Evolutionary conservation across 2,797 vertebrate genomes (phyloP), one percentile per base, ranked within the genome.

Genomic region (Syndactyla subalaris): DNA sequence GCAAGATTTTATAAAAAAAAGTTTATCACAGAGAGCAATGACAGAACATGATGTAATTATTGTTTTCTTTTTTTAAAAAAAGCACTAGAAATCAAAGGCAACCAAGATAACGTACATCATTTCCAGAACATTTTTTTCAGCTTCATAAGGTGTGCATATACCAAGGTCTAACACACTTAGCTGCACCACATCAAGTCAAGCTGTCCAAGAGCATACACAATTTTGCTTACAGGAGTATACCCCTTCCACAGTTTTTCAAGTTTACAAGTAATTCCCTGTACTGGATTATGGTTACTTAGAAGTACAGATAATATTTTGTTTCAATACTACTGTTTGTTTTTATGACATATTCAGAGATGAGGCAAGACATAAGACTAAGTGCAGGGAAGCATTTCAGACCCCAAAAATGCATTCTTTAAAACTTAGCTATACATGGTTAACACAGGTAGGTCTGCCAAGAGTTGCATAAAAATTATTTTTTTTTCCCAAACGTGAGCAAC

Each of bases 351-450:
- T 86, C 57, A 85, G 92, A 96, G 88, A 91, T 97, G 95, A 97
- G 92, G 92, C 80, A 96, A 97, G 94, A 96, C 43, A 4, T 43
- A 88, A 96, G 87, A 96, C 91, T 94, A 97, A 95, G 83, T 93
- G 87, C 87, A 97, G 85, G 81, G 89, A 97, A 97, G 85, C 80
- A 97, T 91, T 95, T 93, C 91, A 96, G 96, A 96, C 88, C 76
- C 82, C 85, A 48, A 68, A 93, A 95, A 88, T 27, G 30, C 41
- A 43, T 89, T 89, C 87, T 77, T 95, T 70, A 88, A 51, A 92
- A 98, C 76, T 70, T 19, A 72, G 45, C 76, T 96, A 78, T 88
- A 95, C 24, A 55, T 45, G 51, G 73, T 78, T 96, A 78, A 89
- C 88, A 85, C 38, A 93, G 72, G 74, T 30, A 88, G 68, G 82